Conservation (phyloP, 2,888 invertebrate genomes). For the Trichopria drosophilae region DNA sequence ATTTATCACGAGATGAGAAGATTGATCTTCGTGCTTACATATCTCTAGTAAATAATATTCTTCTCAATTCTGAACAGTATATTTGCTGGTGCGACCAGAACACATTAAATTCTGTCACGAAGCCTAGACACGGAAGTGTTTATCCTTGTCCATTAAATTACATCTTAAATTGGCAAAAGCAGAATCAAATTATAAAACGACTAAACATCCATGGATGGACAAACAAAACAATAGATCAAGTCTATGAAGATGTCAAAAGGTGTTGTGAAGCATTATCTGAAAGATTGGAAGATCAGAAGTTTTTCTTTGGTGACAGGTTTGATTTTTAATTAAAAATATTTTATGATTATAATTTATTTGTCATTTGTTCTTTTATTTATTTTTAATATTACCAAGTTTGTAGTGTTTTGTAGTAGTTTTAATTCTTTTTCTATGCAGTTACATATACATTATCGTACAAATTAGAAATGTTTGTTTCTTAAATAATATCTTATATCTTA, state of each 20-base stretch:
- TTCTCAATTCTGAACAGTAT: constrained; percentile 90
- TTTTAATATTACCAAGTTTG: constrained; percentile 3
- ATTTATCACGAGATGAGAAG: constrained; percentile 74
- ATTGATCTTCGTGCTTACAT: constrained; percentile 94
- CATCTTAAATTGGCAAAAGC: constrained; percentile 78
- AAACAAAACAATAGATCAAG: constrained; percentile 76
- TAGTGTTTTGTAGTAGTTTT: constrained; percentile 2
- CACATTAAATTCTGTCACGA: constrained; percentile 81
- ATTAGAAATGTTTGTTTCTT: neutral
- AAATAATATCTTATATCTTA: too few relatives aligned
- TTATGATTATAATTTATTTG: constrained; percentile 7
- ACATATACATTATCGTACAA: neutral
- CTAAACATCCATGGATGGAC: constrained; percentile 82
- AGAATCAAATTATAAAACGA: constrained; percentile 69
- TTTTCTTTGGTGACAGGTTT: constrained; percentile 80
- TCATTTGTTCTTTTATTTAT: constrained; percentile 1
- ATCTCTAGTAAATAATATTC: constrained; percentile 83
- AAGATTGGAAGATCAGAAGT: constrained; percentile 76
- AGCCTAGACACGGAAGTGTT: constrained; percentile 81
- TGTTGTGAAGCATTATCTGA: constrained; percentile 87
- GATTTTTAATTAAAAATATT: constrained; percentile 46
- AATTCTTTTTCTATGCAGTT: constrained; percentile 5
- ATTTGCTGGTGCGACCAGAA: constrained; percentile 83
- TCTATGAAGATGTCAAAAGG: constrained; percentile 74
- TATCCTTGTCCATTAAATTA: constrained; percentile 92